Evolutionary conservation across 2,113 vertebrate genomes (phyloP), one percentile per base, ranked within the genome.

Genomic region (Zosterops borbonicus): DNA sequence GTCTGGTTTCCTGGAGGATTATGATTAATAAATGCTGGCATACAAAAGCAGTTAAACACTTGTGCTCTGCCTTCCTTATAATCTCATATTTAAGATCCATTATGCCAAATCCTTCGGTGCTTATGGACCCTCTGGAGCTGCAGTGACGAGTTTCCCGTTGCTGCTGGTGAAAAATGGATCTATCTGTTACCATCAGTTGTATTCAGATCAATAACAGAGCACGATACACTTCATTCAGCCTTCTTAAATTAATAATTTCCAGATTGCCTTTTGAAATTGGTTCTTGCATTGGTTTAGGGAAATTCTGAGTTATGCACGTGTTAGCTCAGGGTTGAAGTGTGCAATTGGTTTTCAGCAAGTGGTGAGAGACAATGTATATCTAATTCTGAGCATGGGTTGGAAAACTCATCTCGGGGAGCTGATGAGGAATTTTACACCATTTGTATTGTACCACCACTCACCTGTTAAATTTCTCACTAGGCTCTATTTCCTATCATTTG

Each of bases 1-100:
- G 4, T 63, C 75, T 90, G 63, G 35, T 77, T 92, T 92, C 69
- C 52, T 80, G 68, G 42, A 90, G 75, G 86, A 53, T 88, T 92
- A 60, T 75, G 52, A 88, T 93, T 74, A 90, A 75, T 74, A 94
- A 96, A 95, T 78, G 37, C 64, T 59, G 71, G 76, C 71, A 68
- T 69, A 29, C 63, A 74, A 75, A 91, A 92, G 52, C 82, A 94
- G 63, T 90, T 90, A 62, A 94, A 69, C 35, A 55, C 41, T 91
- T 86, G 59, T 59, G 75, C 73, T 90, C 90, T 82, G 47, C 42
- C 47, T 85, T 95, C 59, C 60, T 60, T 93, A 37, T 47, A 71
- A 78, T 88, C 50, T 70, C 49, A 42, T n/a, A 59, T 78, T 80
- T 83, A 85, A 86, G 50, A 39, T 53, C 46, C 7, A 12, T 68